These are phyloP conservation scores for Bothrops jararaca DNA, from an alignment of 2,113 vertebrate genomes.

Conservation along the genomic window DNA sequence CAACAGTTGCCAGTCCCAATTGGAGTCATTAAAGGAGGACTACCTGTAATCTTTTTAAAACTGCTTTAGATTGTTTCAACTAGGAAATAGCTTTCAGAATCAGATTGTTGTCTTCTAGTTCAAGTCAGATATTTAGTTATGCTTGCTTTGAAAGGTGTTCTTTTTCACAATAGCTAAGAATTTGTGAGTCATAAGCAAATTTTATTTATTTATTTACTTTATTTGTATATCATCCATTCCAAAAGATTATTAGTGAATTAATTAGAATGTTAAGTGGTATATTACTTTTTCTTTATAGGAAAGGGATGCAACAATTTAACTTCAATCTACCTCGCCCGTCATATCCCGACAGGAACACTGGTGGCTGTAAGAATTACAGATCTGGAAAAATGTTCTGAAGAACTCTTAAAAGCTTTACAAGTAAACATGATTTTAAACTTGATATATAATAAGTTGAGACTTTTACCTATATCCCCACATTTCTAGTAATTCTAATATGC, in stretches of 20 bases:
- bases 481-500: not conserved
- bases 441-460: not conserved
- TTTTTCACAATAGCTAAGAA: not conserved
- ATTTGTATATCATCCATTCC: not conserved
- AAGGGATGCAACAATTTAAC: conserved; percentile 90
- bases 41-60: not conserved
- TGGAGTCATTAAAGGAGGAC: not conserved
- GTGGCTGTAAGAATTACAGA: conserved; percentile 91
- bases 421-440: conserved; percentile 64
- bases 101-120: not conserved
- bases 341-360: conserved; percentile 83
- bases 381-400: conserved; percentile 91
- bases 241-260: not conserved
- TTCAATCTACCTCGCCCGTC: conserved; percentile 86
- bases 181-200: not conserved
- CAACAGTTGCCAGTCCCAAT: not conserved
- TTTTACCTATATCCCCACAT: not conserved
- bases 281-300: conserved; percentile 72
- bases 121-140: not conserved
- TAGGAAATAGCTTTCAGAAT: not conserved
- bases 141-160: not conserved
- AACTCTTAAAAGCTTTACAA: conserved; percentile 89
- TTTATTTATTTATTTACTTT: not conserved
- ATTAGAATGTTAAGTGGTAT: not conserved
- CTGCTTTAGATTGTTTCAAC: not conserved